These are phyloP conservation scores for Hycleus cichorii DNA, from an alignment of 1,140 invertebrate species.

Conservation along the genomic window DNA sequence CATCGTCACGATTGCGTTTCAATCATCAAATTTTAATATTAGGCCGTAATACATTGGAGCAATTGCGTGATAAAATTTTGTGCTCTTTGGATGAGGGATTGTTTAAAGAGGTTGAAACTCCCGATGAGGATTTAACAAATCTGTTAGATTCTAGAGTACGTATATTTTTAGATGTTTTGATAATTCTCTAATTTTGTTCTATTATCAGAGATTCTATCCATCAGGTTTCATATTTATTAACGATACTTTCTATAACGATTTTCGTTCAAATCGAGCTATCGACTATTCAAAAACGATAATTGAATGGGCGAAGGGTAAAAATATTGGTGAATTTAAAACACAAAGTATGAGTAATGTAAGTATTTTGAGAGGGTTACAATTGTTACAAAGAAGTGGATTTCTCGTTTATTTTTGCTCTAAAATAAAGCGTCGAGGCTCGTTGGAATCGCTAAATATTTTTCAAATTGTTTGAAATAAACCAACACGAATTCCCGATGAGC, in stretches of 20 bases:
- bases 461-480: no score
- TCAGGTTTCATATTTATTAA: slow-evolving; percentile 62
- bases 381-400: no score
- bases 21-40: slow-evolving; percentile 46
- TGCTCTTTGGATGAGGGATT: slow-evolving; percentile 50
- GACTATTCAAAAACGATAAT: slow-evolving; percentile 55
- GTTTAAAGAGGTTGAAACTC: slow-evolving; percentile 46
- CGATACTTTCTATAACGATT: slow-evolving; percentile 59
- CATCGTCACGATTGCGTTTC: slow-evolving; percentile 21
- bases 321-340: slow-evolving; percentile 45
- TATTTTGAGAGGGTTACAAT: no score
- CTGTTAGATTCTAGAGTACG: slow-evolving; percentile 44
- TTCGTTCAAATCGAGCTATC: slow-evolving; percentile 41
- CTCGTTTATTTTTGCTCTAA: no score
- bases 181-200: neutral
- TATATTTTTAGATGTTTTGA: slow-evolving; percentile 7
- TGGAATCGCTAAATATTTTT: no score
- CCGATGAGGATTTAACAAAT: slow-evolving; percentile 34
- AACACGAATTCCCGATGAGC: no score
- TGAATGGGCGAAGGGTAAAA: slow-evolving; percentile 48
- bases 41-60: slow-evolving; percentile 48
- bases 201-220: slow-evolving; percentile 50
- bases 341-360: slow-evolving; percentile 47
- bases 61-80: slow-evolving; percentile 49
- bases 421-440: no score